Percentiles rank a stretch among this genome's conserved stretches.
phyloP scores from a whole-genome alignment of 2,797 vertebrate genomes.

The Zenarchopterus dispar region DNA sequence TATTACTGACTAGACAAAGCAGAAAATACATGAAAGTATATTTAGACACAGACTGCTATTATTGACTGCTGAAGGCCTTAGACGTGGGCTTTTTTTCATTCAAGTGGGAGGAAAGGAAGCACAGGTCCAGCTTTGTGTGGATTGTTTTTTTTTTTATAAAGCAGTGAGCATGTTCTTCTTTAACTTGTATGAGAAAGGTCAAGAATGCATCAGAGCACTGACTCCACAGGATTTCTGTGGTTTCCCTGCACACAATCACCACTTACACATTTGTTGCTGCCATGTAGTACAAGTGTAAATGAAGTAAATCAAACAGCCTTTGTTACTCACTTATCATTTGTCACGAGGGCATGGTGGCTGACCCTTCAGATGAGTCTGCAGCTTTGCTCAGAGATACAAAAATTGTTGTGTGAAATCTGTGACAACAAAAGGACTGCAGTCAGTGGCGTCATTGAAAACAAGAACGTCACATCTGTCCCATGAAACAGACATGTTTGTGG shows the following conservation, averaged over 20 bases:
- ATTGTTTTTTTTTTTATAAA: constrained; percentile 51
- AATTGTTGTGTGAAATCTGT: too few relatives aligned
- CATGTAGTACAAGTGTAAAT: constrained; percentile 21
- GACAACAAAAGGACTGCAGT: too few relatives aligned
- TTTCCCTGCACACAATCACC: constrained; percentile 27
- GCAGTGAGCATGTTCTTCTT: constrained; percentile 48
- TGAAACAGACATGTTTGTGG: too few relatives aligned
- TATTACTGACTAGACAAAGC: constrained; percentile 52
- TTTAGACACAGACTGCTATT: constrained; percentile 77
- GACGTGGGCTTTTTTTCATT: constrained; percentile 61
- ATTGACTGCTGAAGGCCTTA: constrained; percentile 72
- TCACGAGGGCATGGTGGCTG: too few relatives aligned
- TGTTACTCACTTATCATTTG: background rate
- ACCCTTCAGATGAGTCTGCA: too few relatives aligned
- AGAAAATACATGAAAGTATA: constrained; percentile 61
- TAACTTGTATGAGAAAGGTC: constrained; percentile 49
- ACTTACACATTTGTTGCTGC: constrained; percentile 8
- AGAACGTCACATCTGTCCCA: too few relatives aligned
- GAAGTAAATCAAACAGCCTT: constrained; percentile 27
- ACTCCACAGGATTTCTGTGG: constrained; percentile 42
- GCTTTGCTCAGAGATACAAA: too few relatives aligned
- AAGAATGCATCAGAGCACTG: constrained; percentile 45
- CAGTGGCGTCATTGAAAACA: too few relatives aligned
- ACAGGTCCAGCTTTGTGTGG: constrained; percentile 60
- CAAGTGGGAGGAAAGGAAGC: constrained; percentile 75